Base-by-base conservation (phyloP, 2,797 vertebrate species). In the Squalus acanthias region DNA sequence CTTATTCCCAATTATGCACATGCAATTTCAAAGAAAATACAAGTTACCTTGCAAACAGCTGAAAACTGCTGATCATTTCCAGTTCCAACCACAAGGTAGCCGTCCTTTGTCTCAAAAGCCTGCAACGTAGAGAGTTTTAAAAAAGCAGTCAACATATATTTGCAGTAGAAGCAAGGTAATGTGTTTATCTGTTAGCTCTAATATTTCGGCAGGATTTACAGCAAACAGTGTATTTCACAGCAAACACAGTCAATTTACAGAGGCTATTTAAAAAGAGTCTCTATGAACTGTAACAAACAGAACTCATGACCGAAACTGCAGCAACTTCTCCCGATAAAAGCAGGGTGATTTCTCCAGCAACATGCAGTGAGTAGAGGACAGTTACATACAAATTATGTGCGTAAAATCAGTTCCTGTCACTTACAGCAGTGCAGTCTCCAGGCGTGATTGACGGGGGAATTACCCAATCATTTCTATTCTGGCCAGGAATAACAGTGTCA, bases 51-150 rank as follows among this genome's bases (percentile, higher is more conserved):
- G 97, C 99, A 99, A 91, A 99, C 97, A 96, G 97, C 98, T 96
- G 98, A 97, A 97, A 99, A 99, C 97, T 99, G 99, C 69, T 98
- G 97, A 96, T 99, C 97, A 96, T 99, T 99, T 96, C 98, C 99
- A 96, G 99, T 98, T 96, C 98, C 99, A 57, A 99, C 98, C 57
- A 99, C 98, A 0, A 99, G 88, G 97, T 99, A 98, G 96, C 98
- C 98, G 65, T 99, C 99, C 97, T 98, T 98, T 96, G 99, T 99
- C 97, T 97, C 98, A 97, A 99, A 99, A 96, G 98, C 98, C 99
- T 99, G 97, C 92, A 98, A 97, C 96, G 96, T 29, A 82, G 26
- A 76, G 15, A 57, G 15, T 96, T 87, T 96, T 26, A 95, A 65
- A 72, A 20, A 70, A 33, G 15, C 57, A 4, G 26, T 74, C 15